phyloP scores from a whole-genome alignment of 2,888 invertebrate species.

The Nomada fucata region DNA sequence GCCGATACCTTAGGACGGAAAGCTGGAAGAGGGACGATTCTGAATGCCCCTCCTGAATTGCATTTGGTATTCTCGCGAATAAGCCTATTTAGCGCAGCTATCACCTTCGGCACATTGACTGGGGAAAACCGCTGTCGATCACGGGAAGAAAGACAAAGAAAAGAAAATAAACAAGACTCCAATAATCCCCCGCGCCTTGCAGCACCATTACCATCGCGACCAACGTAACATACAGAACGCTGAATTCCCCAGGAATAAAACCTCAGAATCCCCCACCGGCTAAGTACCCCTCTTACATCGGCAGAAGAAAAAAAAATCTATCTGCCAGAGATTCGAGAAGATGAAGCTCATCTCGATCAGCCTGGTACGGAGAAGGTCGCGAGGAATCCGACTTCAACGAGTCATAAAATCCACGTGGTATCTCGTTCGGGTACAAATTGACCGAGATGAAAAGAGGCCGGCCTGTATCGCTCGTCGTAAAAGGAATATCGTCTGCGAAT shows the following conservation, averaged over 20 bases:
- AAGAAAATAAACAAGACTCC: too few relatives aligned
- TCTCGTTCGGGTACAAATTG: conserved; percentile 39
- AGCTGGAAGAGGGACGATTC: conserved; percentile 2
- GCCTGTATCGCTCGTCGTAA: conserved; percentile 36
- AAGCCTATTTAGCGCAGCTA: conserved; percentile 21
- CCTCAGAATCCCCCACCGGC: too few relatives aligned
- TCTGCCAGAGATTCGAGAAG: too few relatives aligned
- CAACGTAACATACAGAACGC: too few relatives aligned
- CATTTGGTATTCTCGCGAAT: conserved; percentile 41
- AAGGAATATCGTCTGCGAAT: conserved; percentile 62
- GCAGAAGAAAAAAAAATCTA: too few relatives aligned
- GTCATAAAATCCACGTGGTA: conserved; percentile 50
- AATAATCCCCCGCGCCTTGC: too few relatives aligned
- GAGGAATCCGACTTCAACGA: conserved; percentile 46
- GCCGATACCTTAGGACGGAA: background rate
- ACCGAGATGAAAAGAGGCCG: conserved; percentile 14
- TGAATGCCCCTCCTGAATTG: conserved; percentile 37
- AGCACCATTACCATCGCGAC: too few relatives aligned
- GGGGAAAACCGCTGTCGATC: background rate
- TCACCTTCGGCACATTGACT: conserved; percentile 24
- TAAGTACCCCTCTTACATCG: too few relatives aligned
- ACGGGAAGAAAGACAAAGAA: too few relatives aligned
- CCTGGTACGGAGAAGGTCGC: too few relatives aligned
- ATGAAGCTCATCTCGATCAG: too few relatives aligned
- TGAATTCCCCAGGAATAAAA: too few relatives aligned